Evolutionary conservation across 2,113 vertebrate species (phyloP), one percentile per base, ranked within the genome.

Genomic region (Hoplias malabaricus): DNA sequence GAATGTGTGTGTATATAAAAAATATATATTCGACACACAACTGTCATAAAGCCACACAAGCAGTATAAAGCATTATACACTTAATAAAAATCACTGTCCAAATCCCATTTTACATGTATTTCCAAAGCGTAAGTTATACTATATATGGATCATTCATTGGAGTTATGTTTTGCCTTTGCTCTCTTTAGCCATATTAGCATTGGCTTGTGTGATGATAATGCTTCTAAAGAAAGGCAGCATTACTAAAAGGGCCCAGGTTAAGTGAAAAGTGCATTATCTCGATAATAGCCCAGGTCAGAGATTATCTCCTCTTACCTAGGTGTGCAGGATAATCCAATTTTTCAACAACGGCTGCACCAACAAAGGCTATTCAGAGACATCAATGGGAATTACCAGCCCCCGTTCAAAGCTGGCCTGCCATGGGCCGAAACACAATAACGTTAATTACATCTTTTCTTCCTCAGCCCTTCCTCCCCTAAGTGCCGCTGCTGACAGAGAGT

Each of bases 301-400:
- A 90, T 90, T 88, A 89, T 88, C 83, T 71, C 48, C 57, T 88
- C 80, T 86, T 88, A 82, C 81, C 77, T 78, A 86, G 84, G 82
- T 86, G 87, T 83, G 86, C 85, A 84, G 87, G 89, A 84, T 89
- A 91, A 90, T 91, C 82, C 84, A 90, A 90, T 91, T 90, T 84
- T 84, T 80, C 82, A 79, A 69, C 87, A 73, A 83, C 87, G 86
- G 86, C 83, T 82, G 77, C 87, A 86, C 81, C 74, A 89, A 91
- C 88, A 75, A 85, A 87, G 89, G 86, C 86, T 87, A 90, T 90
- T 88, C 84, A 89, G 86, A 87, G 86, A 48, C 56, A 91, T 89
- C 85, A 85, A 87, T 87, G 84, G 89, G 90, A 88, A 91, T 90
- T 89, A 89, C 57, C 86, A 89, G 84, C 85, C 83, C 85, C 88